A percentile compares a stretch with the other conserved stretches of the same genome.
Evolutionary conservation across 2,113 vertebrate species (phyloP).

Genomic region (Tupaia chinensis): DNA sequence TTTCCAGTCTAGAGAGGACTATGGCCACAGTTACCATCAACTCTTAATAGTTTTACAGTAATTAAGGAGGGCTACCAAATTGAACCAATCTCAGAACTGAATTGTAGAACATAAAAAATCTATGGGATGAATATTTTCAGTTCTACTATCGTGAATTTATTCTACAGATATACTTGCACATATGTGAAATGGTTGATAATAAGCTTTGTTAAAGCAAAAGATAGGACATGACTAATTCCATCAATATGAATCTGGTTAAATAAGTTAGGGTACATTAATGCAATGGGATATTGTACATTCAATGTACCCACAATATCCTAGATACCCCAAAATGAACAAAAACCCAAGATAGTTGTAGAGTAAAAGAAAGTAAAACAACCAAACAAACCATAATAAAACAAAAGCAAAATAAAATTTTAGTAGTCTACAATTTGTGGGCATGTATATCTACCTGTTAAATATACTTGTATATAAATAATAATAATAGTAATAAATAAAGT

Average conservation of each 20-base stretch:
- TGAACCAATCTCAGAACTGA: neutral
- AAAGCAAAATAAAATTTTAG: neutral
- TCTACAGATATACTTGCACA: neutral
- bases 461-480: no score
- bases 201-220: constrained; percentile 13
- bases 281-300: neutral
- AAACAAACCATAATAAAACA: neutral
- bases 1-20: neutral
- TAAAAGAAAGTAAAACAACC: neutral
- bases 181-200: constrained; percentile 20
- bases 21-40: neutral
- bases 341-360: neutral
- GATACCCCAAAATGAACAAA: constrained; percentile 7
- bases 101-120: neutral
- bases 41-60: neutral
- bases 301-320: neutral
- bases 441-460: neutral
- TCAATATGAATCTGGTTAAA: neutral
- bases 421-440: neutral
- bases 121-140: neutral
- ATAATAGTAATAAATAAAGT: no score
- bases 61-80: neutral
- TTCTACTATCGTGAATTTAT: neutral
- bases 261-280: neutral
- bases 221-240: neutral